Evolutionary conservation across 2,888 invertebrate species (phyloP).

Genomic region (Cremastobaeus sp.): DNA sequence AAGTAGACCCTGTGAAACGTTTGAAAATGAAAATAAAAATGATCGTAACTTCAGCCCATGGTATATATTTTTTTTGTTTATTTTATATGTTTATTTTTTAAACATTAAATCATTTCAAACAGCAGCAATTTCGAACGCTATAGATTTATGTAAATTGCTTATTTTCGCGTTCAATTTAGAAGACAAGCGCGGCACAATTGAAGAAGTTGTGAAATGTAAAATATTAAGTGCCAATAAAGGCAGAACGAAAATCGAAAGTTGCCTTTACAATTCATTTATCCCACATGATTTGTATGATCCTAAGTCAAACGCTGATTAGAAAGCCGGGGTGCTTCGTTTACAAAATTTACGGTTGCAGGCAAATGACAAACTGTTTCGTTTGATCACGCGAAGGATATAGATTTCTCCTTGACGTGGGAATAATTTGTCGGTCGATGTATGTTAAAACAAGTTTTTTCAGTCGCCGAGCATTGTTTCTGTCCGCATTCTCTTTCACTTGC

Average conservation of each 20-base stretch:
- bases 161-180: constrained; percentile 46
- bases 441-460: constrained; percentile 11
- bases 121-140: too few species aligned
- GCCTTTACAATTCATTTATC: constrained; percentile 52
- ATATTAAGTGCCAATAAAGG: constrained; percentile 47
- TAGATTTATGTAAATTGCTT: constrained; percentile 55
- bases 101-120: too few species aligned
- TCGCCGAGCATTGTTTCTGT: neutral
- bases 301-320: constrained; percentile 15
- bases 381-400: constrained; percentile 33
- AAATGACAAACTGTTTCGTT: constrained; percentile 31
- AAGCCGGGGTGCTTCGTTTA: constrained; percentile 5
- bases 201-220: constrained; percentile 51
- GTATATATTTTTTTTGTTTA: too few species aligned
- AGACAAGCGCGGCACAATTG: constrained; percentile 36
- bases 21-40: too few species aligned
- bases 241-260: constrained; percentile 41
- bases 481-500: neutral
- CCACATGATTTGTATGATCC: constrained; percentile 30
- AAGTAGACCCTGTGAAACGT: too few species aligned
- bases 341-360: constrained; percentile 15
- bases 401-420: constrained; percentile 9
- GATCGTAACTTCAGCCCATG: too few species aligned
- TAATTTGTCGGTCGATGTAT: constrained; percentile 14
- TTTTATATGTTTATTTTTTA: too few species aligned